A percentile compares a stretch with the other conserved stretches of the same genome.
phyloP scores from a whole-genome alignment of 1,140 invertebrate genomes.

The Aphaenogaster floridana region DNA sequence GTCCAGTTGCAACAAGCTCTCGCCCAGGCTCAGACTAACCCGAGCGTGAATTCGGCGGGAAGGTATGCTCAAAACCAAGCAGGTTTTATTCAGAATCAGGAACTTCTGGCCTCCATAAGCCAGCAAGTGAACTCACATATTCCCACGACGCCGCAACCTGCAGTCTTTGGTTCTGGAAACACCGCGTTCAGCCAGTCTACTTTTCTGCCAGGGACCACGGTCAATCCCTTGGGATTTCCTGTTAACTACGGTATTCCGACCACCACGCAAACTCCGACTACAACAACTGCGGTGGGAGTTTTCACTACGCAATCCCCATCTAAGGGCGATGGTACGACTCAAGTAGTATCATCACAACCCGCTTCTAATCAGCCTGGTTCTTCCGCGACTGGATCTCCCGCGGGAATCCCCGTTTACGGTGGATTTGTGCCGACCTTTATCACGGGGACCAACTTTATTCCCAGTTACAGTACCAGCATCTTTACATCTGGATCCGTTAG shows the following conservation, averaged over 20 bases:
- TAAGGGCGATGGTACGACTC: constrained; percentile 59
- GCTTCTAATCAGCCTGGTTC: constrained; percentile 34
- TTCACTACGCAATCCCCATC: constrained; percentile 42
- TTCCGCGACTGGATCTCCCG: not conserved
- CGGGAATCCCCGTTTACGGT: constrained; percentile 73
- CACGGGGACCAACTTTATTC: constrained; percentile 71
- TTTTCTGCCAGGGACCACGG: constrained; percentile 72
- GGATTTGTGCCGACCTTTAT: constrained; percentile 78
- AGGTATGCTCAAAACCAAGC: constrained; percentile 78
- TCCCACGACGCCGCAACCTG: constrained; percentile 44
- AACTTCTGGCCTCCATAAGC: constrained; percentile 69
- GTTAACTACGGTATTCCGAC: constrained; percentile 75
- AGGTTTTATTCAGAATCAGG: constrained; percentile 72
- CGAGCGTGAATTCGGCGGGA: constrained; percentile 62
- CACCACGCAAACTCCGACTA: constrained; percentile 54
- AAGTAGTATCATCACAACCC: constrained; percentile 53
- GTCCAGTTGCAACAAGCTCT: constrained; percentile 81
- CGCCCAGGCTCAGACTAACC: constrained; percentile 67
- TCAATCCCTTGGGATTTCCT: constrained; percentile 60
- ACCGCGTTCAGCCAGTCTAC: constrained; percentile 71
- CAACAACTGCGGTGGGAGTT: constrained; percentile 44
- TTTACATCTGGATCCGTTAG: constrained; percentile 59
- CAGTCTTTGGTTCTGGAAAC: constrained; percentile 31
- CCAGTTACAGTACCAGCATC: constrained; percentile 72
- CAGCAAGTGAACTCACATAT: constrained; percentile 62